Percentiles rank a stretch among this genome's conserved stretches.
Evolutionary conservation across 2,113 vertebrate species (phyloP).

Genomic region (Seriola quinqueradiata): DNA sequence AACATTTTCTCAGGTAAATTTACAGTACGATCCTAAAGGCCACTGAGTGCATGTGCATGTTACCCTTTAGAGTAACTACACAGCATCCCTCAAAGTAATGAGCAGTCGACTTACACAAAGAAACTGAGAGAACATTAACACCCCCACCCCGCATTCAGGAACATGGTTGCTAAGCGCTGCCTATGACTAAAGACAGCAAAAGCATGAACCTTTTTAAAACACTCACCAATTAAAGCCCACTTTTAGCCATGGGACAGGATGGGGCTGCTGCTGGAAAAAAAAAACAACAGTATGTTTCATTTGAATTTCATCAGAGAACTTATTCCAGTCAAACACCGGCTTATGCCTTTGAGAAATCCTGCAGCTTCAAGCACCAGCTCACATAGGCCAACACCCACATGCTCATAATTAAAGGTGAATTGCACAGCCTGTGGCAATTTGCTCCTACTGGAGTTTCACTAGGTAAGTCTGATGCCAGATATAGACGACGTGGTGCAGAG

Average conservation of each 20-base stretch:
- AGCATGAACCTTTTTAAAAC: slow-evolving; percentile 14
- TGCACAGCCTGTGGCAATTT: slow-evolving; percentile 67
- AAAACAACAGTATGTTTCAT: slow-evolving; percentile 34
- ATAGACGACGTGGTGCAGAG: slow-evolving; percentile 22
- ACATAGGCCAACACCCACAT: slow-evolving; percentile 67
- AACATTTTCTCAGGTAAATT: not conserved
- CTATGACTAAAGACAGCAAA: not conserved
- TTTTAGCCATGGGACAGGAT: slow-evolving; percentile 15
- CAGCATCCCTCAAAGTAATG: not conserved
- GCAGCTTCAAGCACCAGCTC: slow-evolving; percentile 41
- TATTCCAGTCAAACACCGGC: slow-evolving; percentile 35
- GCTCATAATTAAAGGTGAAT: slow-evolving; percentile 76
- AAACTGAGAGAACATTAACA: slow-evolving; percentile 19
- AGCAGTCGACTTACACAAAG: not conserved
- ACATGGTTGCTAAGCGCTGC: not conserved
- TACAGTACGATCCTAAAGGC: too few species aligned
- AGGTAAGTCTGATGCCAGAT: slow-evolving; percentile 35
- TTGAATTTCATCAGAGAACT: slow-evolving; percentile 63
- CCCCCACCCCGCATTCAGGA: not conserved
- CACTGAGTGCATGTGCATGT: not conserved
- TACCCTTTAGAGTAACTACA: not conserved
- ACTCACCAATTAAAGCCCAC: slow-evolving; percentile 31
- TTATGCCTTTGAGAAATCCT: slow-evolving; percentile 48
- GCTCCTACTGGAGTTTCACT: slow-evolving; percentile 60
- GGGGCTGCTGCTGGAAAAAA: not conserved